Evolutionary conservation across 1,140 invertebrate species (phyloP), one percentile per base, ranked within the genome.

Genomic region (Drosophila lowei): DNA sequence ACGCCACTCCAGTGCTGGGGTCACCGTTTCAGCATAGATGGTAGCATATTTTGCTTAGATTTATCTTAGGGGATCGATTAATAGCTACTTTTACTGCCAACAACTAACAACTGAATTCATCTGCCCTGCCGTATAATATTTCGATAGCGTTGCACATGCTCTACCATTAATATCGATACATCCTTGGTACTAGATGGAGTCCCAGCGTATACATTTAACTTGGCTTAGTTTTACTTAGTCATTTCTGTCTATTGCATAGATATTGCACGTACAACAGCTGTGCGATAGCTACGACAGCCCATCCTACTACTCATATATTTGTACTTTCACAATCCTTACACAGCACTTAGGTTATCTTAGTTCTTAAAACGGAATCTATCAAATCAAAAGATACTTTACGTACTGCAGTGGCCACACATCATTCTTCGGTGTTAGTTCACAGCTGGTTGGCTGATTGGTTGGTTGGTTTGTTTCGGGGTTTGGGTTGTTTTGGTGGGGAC

Each of bases 381-480:
- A 50, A 61, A 15, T 42, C 34, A 61, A 49, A 46, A 72, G 52
- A 80, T 77, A 83, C 65, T 71, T 80, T 86, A 85, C 81, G 81
- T 85, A 86, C 81, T 77, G 79, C 73, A 74, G 11, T 13, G 64
- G 62, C 81, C 59, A 74, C 65, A 85, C 81, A 85, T 85, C 81
- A 86, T 88, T 86, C 83, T 83, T 89, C 83, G 78, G 62, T 89
- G 78, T 88, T 89, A 86, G 84, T 88, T 78, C 42, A 80, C 78
- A 65, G 73, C 75, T 79, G 74, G 71, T 72, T 71, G 47, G 9
- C 34, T 30, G 47, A 48, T 50, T 56, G 59, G 30, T 64, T 13
- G 15, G n/a, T 59, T 41, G 58, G 41, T 59, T 56, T 49, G 60
- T 52, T 77, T 13, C 30, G 66, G 76, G 54, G 23, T 63, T 28